Base-by-base conservation (phyloP, 2,113 vertebrate species). In the Phaethornis superciliosus region DNA sequence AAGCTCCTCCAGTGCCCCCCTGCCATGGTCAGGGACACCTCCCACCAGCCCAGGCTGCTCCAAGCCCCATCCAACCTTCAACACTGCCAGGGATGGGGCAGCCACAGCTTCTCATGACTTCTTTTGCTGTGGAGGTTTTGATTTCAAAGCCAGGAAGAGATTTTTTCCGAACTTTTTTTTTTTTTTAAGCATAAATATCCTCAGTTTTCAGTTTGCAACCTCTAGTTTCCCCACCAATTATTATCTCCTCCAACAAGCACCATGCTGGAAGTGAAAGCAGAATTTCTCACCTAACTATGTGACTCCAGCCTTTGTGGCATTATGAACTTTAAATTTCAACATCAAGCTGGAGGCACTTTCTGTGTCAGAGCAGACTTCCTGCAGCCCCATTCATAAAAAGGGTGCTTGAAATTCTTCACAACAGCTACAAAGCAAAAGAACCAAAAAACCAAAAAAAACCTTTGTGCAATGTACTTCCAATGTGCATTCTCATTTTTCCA, bases 401-500 rank as follows among this genome's bases (percentile, higher is more conserved):
- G 0, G 42, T 9, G 42, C 27, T 4, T 5, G 2, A 2, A 4
- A 22, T 64, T 6, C 51, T 20, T 51, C 58, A 54, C 15, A 2
- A 27, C 54, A 64, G 58, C 47, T 22, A 6, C 67, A 5, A 28
- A 62, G 77, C 30, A 40, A 9, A 68, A 40, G n/a, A n/a, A n/a
- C n/a, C n/a, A 40, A 40, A 40, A 40, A 40, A 40, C 37, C 37
- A 37, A 40, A 40, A 40, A 40, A 40, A 12, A 10, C 40, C 40
- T 40, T 40, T 40, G 40, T 40, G 18, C 49, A 51, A 21, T 22
- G 23, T 23, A 12, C 54, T 33, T 2, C 44, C 16, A 0, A 9
- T 9, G 13, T 1, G 1, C 1, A 12, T 10, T 42, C 24, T 21
- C 27, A 0, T 27, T 0, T 26, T 59, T 33, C 35, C 37, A 18